Base-by-base conservation (phyloP, 1,140 invertebrate genomes). In the Zaprionus davidi region DNA sequence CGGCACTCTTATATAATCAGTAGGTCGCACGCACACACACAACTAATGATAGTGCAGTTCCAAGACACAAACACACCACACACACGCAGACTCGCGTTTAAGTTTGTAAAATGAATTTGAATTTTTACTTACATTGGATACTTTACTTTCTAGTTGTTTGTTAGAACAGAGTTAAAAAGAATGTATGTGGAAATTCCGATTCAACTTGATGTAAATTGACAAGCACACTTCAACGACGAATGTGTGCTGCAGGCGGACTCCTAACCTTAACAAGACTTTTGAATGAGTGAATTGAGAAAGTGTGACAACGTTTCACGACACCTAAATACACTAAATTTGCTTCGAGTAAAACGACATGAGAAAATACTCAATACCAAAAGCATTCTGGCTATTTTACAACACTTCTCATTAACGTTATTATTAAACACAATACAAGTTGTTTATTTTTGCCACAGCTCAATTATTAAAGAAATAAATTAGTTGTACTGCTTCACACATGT, bases 191-290 rank as follows among this genome's bases (percentile, higher is more conserved):
- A 59, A 68, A 36, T 82, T 70, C 76, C 71, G 71, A 79, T 56
- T 82, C 44, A 63, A 71, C 68, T 79, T 72, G 82, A 76, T 76
- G 71, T 86, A 67, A 85, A 85, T 78, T 79, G 78, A 86, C 76
- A 81, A 67, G 76, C 65, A 76, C 78, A 85, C 82, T 84, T 78
- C 73, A 78, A 78, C 59, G 62, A 74, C 46, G 46, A 82, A 78
- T 80, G 74, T 80, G 82, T 82, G 82, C 76, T 71, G 78, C 63
- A 67, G 64, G 59, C 68, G 72, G 79, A 74, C 71, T 76, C 70
- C 66, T 82, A 82, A 82, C 80, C 74, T 77, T 72, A 59, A 65
- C 60, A 76, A 71, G 59, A 70, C 72, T 58, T 70, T 57, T 70
- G 24, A 75, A 75, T 51, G 72, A 75, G 72, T 75, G 59, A 75